phyloP scores from a whole-genome alignment of 1,140 invertebrate genomes.

The Drosophila willistoni region DNA sequence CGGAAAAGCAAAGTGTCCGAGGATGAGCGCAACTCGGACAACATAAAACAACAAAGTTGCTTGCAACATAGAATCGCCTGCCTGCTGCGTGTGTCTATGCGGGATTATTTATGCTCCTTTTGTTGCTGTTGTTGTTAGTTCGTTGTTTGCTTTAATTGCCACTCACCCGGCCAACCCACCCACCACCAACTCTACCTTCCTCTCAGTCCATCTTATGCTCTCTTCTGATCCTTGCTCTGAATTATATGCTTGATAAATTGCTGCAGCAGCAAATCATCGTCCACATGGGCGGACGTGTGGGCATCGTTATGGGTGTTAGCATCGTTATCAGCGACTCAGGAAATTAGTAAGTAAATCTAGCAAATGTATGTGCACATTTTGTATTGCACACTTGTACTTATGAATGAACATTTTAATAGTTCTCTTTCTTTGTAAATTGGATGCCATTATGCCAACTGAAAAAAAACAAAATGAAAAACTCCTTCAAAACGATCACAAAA shows the following conservation, averaged over 20 bases:
- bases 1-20: background rate
- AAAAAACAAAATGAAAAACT: background rate
- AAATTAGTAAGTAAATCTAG: constrained; percentile 15
- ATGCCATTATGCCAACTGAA: background rate
- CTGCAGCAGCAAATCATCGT: constrained; percentile 61
- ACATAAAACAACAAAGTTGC: constrained; percentile 19
- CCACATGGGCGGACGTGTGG: constrained; percentile 33
- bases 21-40: constrained; percentile 15
- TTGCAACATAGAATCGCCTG: constrained; percentile 6
- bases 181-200: constrained; percentile 6
- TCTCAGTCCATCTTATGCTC: background rate
- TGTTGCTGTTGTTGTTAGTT: constrained; percentile 2
- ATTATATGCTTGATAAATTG: constrained; percentile 72
- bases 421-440: background rate
- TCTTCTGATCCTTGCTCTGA: constrained; percentile 36
- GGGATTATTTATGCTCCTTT: constrained; percentile 35
- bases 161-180: constrained; percentile 27
- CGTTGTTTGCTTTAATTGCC: constrained; percentile 69
- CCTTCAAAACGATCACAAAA: constrained; percentile 17
- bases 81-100: constrained; percentile 26
- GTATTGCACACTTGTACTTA: constrained; percentile 1
- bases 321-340: constrained; percentile 22
- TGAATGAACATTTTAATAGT: constrained; percentile 1
- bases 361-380: background rate
- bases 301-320: constrained; percentile 17